Base-by-base conservation (phyloP, 2,888 invertebrate genomes). In the Poecilobothrus nobilitatus region DNA sequence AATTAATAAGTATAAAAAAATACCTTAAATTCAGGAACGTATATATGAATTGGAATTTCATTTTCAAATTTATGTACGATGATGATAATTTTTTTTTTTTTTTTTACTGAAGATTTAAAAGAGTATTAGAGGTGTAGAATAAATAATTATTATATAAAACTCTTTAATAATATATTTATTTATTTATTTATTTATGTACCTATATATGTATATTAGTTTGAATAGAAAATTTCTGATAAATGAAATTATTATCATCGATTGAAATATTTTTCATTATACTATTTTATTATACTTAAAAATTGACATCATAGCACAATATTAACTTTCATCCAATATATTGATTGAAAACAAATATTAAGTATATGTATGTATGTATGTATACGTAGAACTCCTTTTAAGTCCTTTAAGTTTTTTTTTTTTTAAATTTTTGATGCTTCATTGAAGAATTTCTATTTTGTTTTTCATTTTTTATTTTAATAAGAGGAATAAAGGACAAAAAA, bases 1-100 rank as follows among this genome's bases (percentile, higher is more conserved):
- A 18, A 53, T 53, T 53, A 15, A 18, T 53, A 53, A 53, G 18
- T 37, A 27, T 4, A 15, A 12, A 41, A 53, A 53, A 53, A 53
- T 53, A 53, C 53, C n/a, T 53, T 53, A 53, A 53, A 53, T 53
- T 53, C 53, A 53, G n/a, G 6, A 53, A n/a, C 53, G 53, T 53
- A n/a, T 27, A 4, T 6, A 18, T 18, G 2, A 2, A 53, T 53
- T 18, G 53, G 53, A 53, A 53, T 53, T 53, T 53, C 53, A 53
- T 53, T 53, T 53, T 53, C 53, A 37, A 37, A 37, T 37, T 37
- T 37, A 12, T 37, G 37, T 37, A 37, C 9, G 37, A 37, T 37
- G 9, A 37, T 12, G 37, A 10, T 27, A 27, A 27, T 27, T 27
- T 27, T 5, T 27, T 4, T 27, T 27, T 27, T 27, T 27, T 27